phyloP scores from a whole-genome alignment of 2,888 invertebrate species.

The Papilio elwesi region DNA sequence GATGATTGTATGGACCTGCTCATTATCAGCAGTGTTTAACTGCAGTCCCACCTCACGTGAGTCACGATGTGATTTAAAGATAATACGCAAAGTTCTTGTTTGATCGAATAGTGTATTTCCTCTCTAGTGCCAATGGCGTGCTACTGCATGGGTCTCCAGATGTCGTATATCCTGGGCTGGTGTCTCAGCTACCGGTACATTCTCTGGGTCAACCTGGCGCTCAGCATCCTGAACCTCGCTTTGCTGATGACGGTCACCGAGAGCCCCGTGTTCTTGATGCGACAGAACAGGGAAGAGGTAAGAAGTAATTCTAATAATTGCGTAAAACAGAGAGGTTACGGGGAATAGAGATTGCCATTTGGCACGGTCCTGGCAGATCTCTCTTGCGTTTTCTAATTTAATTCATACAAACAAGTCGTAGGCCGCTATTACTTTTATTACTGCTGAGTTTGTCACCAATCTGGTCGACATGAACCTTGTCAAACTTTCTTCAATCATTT shows the following conservation, averaged over 20 bases:
- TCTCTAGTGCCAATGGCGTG: constrained; percentile 52
- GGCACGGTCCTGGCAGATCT: too few species aligned
- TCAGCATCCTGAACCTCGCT: constrained; percentile 53
- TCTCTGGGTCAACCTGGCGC: constrained; percentile 63
- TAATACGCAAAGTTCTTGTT: background rate
- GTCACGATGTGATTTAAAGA: background rate
- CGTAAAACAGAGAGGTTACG: background rate
- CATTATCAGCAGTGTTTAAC: too few species aligned
- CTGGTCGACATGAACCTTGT: too few species aligned
- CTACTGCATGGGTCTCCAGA: constrained; percentile 61
- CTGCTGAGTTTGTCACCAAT: too few species aligned
- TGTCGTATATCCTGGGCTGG: constrained; percentile 71
- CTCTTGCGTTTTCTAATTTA: too few species aligned
- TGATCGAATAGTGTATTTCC: background rate
- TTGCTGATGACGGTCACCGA: constrained; percentile 63
- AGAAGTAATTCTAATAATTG: constrained; percentile 16
- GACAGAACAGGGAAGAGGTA: constrained; percentile 71
- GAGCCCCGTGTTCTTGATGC: constrained; percentile 68
- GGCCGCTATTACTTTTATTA: too few species aligned
- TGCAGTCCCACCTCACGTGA: too few species aligned
- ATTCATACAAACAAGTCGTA: too few species aligned
- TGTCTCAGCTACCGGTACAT: constrained; percentile 57
- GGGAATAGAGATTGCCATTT: background rate
- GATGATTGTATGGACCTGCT: too few species aligned
- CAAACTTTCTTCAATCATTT: too few species aligned